Conservation (phyloP, 2,888 invertebrate species). For the Macrosoma leucophasiata region DNA sequence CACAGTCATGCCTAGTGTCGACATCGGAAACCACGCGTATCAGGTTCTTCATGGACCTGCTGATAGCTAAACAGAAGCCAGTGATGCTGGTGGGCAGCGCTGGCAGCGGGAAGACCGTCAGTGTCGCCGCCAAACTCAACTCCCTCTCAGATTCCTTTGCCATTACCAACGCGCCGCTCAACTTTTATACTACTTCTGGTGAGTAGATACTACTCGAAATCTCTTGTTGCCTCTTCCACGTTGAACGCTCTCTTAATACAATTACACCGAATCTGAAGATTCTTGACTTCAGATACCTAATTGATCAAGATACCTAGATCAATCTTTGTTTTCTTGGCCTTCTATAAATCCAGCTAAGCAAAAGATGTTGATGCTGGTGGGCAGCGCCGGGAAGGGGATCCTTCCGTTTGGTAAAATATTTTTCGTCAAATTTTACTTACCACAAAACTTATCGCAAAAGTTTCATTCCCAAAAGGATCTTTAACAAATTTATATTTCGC, state of each 20-base stretch:
- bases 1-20: slow-evolving; percentile 86
- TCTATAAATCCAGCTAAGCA: too few relatives aligned
- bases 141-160: slow-evolving; percentile 84
- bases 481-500: too few relatives aligned
- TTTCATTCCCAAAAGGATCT: too few relatives aligned
- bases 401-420: too few relatives aligned
- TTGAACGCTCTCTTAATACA: too few relatives aligned
- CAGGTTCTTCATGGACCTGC: slow-evolving; percentile 89
- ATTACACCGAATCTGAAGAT: too few relatives aligned
- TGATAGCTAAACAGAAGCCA: slow-evolving; percentile 86
- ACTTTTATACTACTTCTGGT: slow-evolving; percentile 95
- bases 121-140: slow-evolving; percentile 88
- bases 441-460: too few relatives aligned
- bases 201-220: slow-evolving; percentile 21
- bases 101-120: slow-evolving; percentile 95
- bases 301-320: too few relatives aligned
- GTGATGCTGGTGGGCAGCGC: slow-evolving; percentile 94
- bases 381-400: slow-evolving; percentile 92
- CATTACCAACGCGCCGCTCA: slow-evolving; percentile 92
- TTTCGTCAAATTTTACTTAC: too few relatives aligned
- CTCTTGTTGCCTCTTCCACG: too few relatives aligned
- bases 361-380: slow-evolving; percentile 94
- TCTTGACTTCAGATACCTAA: too few relatives aligned
- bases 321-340: too few relatives aligned
- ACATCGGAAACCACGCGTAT: slow-evolving; percentile 93